Conservation (phyloP, 2,113 vertebrate genomes). For the Archocentrus centrarchus region DNA sequence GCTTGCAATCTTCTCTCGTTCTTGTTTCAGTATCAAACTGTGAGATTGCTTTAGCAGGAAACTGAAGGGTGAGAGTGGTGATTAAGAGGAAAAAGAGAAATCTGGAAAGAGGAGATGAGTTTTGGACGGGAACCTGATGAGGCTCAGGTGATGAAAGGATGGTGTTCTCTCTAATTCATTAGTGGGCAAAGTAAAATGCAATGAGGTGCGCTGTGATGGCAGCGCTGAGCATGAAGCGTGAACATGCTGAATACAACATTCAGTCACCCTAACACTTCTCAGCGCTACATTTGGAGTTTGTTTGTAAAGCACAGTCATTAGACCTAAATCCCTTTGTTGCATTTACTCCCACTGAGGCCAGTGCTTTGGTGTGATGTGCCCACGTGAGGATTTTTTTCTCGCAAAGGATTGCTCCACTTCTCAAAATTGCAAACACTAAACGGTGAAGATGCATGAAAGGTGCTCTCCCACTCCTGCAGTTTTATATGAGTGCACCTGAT, state of each 20-base stretch:
- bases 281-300: neutral
- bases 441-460: neutral
- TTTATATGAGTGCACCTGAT: neutral
- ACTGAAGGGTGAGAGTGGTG: constrained; percentile 36
- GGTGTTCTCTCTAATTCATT: constrained; percentile 44
- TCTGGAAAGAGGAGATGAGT: constrained; percentile 36
- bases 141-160: constrained; percentile 56
- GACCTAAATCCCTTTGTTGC: neutral
- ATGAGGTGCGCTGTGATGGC: constrained; percentile 32
- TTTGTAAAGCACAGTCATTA: constrained; percentile 8
- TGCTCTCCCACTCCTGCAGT: neutral
- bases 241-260: constrained; percentile 10
- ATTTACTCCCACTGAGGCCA: neutral
- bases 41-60: constrained; percentile 58
- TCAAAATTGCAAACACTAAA: neutral
- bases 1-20: constrained; percentile 48
- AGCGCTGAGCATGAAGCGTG: neutral
- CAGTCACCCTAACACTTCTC: neutral
- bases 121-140: constrained; percentile 29
- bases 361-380: neutral
- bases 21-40: constrained; percentile 28
- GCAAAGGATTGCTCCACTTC: no score
- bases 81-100: constrained; percentile 31
- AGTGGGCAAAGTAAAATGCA: constrained; percentile 14
- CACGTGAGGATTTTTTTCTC: neutral